A percentile compares a stretch with the other conserved stretches of the same genome.
Evolutionary conservation across 1,140 invertebrate genomes (phyloP).

Genomic region (Parasteatoda tepidariorum): DNA sequence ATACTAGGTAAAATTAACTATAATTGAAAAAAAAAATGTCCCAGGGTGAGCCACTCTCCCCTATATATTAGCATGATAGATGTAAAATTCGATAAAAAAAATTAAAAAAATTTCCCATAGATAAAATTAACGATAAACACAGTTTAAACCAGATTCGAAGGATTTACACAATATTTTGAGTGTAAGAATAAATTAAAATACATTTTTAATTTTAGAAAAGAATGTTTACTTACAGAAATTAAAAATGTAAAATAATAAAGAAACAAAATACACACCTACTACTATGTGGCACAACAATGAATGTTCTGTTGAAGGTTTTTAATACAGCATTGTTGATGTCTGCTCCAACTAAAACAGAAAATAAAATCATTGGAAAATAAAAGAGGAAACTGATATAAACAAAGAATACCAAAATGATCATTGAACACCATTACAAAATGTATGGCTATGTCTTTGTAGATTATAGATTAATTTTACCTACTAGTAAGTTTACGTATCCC

Average conservation of each 20-base stretch:
- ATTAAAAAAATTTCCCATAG: too few relatives aligned
- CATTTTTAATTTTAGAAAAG: neutral
- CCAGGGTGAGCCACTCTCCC: too few relatives aligned
- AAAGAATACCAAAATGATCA: neutral
- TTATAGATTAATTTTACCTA: neutral
- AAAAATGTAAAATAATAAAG: neutral
- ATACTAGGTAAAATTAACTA: too few relatives aligned
- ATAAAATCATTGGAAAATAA: neutral
- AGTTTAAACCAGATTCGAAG: neutral
- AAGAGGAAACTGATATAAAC: neutral
- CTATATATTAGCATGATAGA: too few relatives aligned
- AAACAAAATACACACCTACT: conserved; percentile 71
- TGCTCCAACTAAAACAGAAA: conserved; percentile 61
- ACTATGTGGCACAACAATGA: conserved; percentile 83
- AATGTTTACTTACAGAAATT: neutral
- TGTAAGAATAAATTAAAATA: conserved; percentile 37
- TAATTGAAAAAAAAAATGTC: too few relatives aligned
- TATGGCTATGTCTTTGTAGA: neutral
- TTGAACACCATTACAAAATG: neutral
- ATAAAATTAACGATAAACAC: neutral
- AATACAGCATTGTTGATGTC: conserved; percentile 73
- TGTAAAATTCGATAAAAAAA: too few relatives aligned
- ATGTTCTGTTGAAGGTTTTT: conserved; percentile 83
- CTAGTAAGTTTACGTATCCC: too few relatives aligned
- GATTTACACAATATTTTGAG: neutral